phyloP scores from a whole-genome alignment of 2,113 vertebrate species.

The Psammodynastes pulverulentus region DNA sequence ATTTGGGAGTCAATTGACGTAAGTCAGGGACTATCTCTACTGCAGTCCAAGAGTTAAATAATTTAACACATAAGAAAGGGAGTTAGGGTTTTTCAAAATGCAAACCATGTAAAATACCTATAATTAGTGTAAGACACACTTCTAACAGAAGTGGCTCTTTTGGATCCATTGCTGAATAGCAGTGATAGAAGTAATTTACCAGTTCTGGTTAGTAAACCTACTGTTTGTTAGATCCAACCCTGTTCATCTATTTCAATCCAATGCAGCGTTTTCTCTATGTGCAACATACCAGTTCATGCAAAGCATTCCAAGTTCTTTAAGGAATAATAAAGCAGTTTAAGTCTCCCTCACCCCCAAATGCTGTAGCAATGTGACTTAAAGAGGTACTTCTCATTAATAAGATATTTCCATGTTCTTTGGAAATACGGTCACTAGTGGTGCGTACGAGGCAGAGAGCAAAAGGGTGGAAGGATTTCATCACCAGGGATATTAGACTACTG shows the following conservation, averaged over 20 bases:
- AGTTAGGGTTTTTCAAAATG: background rate
- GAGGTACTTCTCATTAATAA: constrained; percentile 7
- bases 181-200: background rate
- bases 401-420: background rate
- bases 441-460: constrained; percentile 42
- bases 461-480: background rate
- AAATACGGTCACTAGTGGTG: constrained; percentile 47
- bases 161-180: background rate
- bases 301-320: constrained; percentile 12
- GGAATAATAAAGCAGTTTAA: background rate
- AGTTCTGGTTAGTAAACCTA: constrained; percentile 9
- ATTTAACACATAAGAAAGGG: no score
- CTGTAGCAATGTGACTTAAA: constrained; percentile 1
- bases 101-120: background rate
- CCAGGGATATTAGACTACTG: background rate
- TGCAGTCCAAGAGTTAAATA: background rate
- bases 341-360: background rate
- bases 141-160: background rate
- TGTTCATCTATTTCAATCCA: background rate
- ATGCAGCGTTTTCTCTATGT: background rate
- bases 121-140: background rate
- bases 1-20: no score
- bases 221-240: background rate
- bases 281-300: constrained; percentile 14
- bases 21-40: no score